Evolutionary conservation across 2,797 vertebrate genomes (phyloP).

Genomic region (Catharus ustulatus): DNA sequence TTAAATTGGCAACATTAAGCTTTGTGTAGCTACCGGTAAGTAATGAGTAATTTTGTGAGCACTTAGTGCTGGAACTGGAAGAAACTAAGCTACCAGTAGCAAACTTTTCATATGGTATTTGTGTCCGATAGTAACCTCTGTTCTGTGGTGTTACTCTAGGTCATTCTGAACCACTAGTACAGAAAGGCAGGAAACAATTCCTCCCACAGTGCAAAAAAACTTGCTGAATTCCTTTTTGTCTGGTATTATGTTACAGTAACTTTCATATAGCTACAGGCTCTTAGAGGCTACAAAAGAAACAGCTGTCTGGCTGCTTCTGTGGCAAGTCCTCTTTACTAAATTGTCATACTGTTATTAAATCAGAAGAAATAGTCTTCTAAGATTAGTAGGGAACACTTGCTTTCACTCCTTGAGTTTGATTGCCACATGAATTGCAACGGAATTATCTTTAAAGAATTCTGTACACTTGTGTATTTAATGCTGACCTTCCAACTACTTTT

Average conservation of each 20-base stretch:
- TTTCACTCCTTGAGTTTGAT: not conserved
- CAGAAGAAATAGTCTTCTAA: not conserved
- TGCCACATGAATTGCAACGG: accelerated
- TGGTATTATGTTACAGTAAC: slow-evolving; percentile 77
- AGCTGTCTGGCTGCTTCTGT: slow-evolving; percentile 51
- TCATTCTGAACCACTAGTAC: slow-evolving; percentile 74
- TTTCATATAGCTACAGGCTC: slow-evolving; percentile 47
- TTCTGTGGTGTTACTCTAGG: slow-evolving; percentile 87
- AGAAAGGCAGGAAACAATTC: slow-evolving; percentile 78
- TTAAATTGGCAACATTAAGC: not conserved
- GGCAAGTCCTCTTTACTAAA: not conserved
- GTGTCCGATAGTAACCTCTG: slow-evolving; percentile 90
- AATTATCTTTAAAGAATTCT: not conserved
- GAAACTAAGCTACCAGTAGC: not conserved
- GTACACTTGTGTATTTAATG: not conserved
- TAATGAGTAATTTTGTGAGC: not conserved
- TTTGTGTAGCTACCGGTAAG: not conserved
- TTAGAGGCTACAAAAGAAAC: slow-evolving; percentile 40
- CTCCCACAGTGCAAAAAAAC: slow-evolving; percentile 71
- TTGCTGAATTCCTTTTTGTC: slow-evolving; percentile 70
- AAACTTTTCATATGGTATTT: slow-evolving; percentile 19
- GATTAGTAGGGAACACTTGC: not conserved
- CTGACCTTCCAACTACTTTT: not conserved
- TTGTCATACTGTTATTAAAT: not conserved
- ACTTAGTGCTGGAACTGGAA: not conserved